Percentiles rank a stretch among this genome's conserved stretches.
Conservation (phyloP, 1,140 invertebrate species). For the Charaxes varanes region DNA sequence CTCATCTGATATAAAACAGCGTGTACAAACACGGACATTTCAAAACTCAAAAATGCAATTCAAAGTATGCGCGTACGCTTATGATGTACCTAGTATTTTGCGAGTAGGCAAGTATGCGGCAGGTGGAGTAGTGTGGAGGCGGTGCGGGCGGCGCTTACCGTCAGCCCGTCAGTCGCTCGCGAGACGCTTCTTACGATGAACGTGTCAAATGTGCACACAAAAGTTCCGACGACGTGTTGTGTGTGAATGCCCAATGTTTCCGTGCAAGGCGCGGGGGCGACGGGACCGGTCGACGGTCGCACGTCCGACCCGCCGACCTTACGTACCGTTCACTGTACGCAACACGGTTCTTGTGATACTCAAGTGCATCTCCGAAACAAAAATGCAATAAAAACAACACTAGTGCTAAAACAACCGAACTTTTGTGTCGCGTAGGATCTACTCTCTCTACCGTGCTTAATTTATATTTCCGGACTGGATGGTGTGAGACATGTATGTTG, state of each 20-base stretch:
- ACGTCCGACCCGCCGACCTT: conserved; percentile 60
- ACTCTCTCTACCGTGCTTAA: conserved; percentile 11
- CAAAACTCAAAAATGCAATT: too few relatives aligned
- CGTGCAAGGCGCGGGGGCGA: conserved; percentile 52
- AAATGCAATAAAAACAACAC: conserved; percentile 37
- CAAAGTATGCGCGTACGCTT: conserved; percentile 3
- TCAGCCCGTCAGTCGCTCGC: conserved; percentile 29
- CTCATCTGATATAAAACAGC: too few relatives aligned
- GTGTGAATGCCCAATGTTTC: conserved; percentile 42
- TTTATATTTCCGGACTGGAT: conserved; percentile 19
- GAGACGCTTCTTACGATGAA: conserved; percentile 23
- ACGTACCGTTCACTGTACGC: conserved; percentile 62
- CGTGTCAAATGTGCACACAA: conserved; percentile 18
- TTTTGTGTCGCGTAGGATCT: conserved; percentile 21
- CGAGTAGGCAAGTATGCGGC: conserved; percentile 16
- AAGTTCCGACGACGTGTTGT: conserved; percentile 24
- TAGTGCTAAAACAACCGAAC: conserved; percentile 23
- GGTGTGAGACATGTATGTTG: conserved; percentile 26
- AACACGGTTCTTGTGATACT: conserved; percentile 40
- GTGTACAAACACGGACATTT: too few relatives aligned
- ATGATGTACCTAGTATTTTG: conserved; percentile 6
- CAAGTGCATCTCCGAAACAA: conserved; percentile 39
- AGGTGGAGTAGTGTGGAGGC: conserved; percentile 30
- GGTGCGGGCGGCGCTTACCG: conserved; percentile 26
- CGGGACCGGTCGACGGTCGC: conserved; percentile 53